A percentile compares a stretch with the other conserved stretches of the same genome.
These are phyloP conservation scores for Scotopteryx bipunctaria DNA, from an alignment of 2,888 invertebrate genomes.

Conservation along the genomic window DNA sequence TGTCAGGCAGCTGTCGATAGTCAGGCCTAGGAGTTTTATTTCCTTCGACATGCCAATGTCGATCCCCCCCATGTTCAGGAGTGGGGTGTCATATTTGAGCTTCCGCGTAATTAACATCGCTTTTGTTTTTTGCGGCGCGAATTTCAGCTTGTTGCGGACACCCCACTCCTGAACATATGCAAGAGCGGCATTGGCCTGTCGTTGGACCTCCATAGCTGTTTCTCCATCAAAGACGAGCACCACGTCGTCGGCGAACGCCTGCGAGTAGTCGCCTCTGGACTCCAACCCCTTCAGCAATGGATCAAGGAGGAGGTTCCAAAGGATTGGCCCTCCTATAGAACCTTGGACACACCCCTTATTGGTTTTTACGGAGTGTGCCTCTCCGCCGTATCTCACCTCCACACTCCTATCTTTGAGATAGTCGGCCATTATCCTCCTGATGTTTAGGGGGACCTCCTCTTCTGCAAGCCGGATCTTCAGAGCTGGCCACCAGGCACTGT, in stretches of 20 bases:
- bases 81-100: no score
- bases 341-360: constrained; percentile 25
- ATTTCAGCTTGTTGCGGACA: constrained; percentile 11
- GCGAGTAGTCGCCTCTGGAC: neutral
- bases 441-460: neutral
- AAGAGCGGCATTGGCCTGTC: constrained; percentile 15
- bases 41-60: neutral
- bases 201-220: constrained; percentile 14
- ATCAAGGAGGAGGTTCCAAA: constrained; percentile 27
- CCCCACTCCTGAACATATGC: constrained; percentile 15
- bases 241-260: neutral
- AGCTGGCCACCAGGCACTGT: neutral
- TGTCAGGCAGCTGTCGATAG: constrained; percentile 1
- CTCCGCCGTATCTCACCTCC: constrained; percentile 1
- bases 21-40: constrained; percentile 7
- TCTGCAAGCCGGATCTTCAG: neutral
- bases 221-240: constrained; percentile 11
- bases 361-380: neutral
- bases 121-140: no score
- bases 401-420: neutral
- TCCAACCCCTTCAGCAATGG: constrained; percentile 11
- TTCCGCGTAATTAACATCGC: no score
- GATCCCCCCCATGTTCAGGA: no score
- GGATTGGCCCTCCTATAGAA: constrained; percentile 22
- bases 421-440: neutral